Percentiles rank a stretch among this genome's conserved stretches.
Evolutionary conservation across 2,797 vertebrate genomes (phyloP).

Genomic region (Lerista edwardsae): DNA sequence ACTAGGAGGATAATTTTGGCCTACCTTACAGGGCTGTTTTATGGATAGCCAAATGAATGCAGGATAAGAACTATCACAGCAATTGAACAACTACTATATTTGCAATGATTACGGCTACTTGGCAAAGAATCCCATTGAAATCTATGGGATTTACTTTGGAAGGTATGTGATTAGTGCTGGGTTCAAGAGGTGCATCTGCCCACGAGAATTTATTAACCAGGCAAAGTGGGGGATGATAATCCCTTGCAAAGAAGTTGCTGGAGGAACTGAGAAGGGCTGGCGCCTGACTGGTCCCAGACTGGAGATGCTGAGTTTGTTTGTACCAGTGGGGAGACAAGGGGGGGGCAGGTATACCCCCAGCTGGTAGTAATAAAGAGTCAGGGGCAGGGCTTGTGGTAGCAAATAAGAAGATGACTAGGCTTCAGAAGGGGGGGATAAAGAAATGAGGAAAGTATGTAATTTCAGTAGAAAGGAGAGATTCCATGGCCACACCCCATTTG

Average conservation of each 20-base stretch:
- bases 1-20: not conserved
- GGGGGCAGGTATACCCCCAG: not conserved
- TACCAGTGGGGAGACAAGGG: too few species aligned
- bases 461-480: not conserved
- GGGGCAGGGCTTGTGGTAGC: not conserved
- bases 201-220: not conserved
- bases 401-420: not conserved
- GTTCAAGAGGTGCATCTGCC: not conserved
- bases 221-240: too few species aligned
- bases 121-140: not conserved
- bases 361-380: not conserved
- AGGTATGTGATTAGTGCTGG: not conserved
- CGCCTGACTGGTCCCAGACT: too few species aligned
- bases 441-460: slow-evolving; percentile 13
- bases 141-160: not conserved
- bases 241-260: not conserved
- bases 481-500: too few species aligned
- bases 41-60: not conserved
- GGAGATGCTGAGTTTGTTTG: not conserved
- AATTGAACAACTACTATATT: too few species aligned
- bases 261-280: not conserved
- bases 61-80: not conserved
- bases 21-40: not conserved
- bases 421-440: not conserved
- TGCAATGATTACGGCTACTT: not conserved